A percentile compares a stretch with the other conserved stretches of the same genome.
phyloP scores from a whole-genome alignment of 2,797 vertebrate species.

The Florisuga fusca region DNA sequence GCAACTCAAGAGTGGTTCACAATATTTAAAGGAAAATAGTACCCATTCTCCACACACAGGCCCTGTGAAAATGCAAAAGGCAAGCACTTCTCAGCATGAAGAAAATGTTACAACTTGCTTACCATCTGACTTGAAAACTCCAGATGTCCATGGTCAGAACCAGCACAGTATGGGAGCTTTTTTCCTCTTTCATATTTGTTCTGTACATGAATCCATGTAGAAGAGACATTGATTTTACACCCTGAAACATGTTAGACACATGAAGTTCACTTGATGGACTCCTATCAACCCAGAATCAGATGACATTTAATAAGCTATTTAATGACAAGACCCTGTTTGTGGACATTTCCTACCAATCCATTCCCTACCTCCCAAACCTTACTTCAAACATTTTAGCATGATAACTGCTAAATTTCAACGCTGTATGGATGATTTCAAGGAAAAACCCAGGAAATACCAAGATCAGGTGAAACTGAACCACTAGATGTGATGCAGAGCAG shows the following conservation, averaged over 20 bases:
- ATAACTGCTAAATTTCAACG: background rate
- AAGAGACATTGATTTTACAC: background rate
- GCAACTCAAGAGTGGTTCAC: background rate
- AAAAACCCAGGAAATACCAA: background rate
- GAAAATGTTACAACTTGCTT: background rate
- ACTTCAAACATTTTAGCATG: background rate
- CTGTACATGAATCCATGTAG: background rate
- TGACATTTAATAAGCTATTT: background rate
- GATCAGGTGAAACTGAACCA: background rate
- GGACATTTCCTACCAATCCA: background rate
- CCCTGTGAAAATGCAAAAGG: background rate
- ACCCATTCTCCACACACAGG: background rate
- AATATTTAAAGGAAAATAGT: background rate
- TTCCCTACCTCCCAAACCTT: background rate
- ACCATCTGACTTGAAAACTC: background rate
- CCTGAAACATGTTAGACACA: background rate
- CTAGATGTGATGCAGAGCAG: background rate
- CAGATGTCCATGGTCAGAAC: background rate
- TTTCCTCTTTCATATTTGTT: background rate
- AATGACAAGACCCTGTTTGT: background rate
- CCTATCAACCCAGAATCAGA: background rate
- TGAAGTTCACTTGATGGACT: background rate
- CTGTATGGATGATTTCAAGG: background rate
- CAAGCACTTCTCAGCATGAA: background rate
- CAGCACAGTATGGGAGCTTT: background rate